Percentiles rank a stretch among this genome's conserved stretches.
Evolutionary conservation across 2,888 invertebrate genomes (phyloP).

Genomic region (Prosapia bicincta): DNA sequence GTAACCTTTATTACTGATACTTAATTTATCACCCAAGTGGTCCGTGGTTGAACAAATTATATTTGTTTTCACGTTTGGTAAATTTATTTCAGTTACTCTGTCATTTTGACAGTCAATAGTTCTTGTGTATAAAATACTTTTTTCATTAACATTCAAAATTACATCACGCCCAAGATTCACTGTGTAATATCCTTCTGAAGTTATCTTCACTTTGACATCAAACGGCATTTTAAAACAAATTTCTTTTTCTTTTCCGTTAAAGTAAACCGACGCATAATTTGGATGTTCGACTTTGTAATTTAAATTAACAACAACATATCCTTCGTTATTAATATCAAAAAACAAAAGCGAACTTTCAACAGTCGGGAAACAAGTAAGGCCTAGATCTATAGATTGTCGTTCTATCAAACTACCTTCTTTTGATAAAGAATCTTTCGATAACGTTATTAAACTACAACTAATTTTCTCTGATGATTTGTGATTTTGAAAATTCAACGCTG

Average conservation of each 20-base stretch:
- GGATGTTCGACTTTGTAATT: slow-evolving; percentile 16
- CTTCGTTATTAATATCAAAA: background rate
- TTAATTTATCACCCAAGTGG: background rate
- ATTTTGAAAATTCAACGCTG: background rate
- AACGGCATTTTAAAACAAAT: background rate
- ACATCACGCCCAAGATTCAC: background rate
- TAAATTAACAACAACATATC: slow-evolving; percentile 12
- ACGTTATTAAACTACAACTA: background rate
- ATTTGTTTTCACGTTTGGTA: background rate
- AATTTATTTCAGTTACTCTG: background rate
- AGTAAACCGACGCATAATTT: slow-evolving; percentile 4
- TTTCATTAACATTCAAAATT: background rate
- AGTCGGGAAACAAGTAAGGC: background rate
- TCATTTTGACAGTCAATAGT: background rate
- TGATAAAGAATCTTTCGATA: background rate
- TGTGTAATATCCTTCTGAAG: background rate
- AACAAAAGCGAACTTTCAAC: background rate
- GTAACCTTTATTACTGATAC: background rate
- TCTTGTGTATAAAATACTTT: background rate
- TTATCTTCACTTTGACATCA: background rate
- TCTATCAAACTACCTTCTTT: background rate
- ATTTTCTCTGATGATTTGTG: background rate
- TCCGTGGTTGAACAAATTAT: background rate
- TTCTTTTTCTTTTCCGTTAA: background rate
- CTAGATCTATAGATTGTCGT: background rate